Evolutionary conservation across 1,140 invertebrate species (phyloP).

Genomic region (Tetranychus urticae): DNA sequence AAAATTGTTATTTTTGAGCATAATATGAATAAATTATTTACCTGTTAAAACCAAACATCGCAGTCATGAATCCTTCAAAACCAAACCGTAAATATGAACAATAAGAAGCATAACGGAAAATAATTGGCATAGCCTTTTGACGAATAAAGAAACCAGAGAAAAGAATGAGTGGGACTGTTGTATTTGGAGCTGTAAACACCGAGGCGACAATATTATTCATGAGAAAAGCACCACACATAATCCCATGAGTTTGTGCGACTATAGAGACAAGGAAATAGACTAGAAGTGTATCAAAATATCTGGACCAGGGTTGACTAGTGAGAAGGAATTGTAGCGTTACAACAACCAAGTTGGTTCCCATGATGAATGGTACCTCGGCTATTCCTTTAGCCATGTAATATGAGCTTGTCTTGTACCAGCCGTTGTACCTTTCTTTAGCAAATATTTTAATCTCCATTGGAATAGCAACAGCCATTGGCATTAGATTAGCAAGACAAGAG

Average conservation of each 20-base stretch:
- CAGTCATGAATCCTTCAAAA: not conserved
- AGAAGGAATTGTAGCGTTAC: not conserved
- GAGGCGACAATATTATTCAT: not conserved
- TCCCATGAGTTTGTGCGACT: conserved; percentile 2
- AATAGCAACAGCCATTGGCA: not conserved
- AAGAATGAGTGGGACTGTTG: not conserved
- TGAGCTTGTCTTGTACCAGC: conserved; percentile 17
- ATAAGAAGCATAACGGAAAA: conserved; percentile 30
- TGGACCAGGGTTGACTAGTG: conserved; percentile 17
- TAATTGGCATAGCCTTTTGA: not conserved
- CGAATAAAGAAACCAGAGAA: conserved; percentile 1
- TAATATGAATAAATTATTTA: not conserved
- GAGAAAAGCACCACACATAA: conserved; percentile 1
- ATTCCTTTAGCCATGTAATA: conserved; percentile 1
- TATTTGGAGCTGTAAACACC: conserved; percentile 1
- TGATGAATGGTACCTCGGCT: conserved; percentile 1
- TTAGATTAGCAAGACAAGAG: not conserved
- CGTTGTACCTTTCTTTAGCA: conserved; percentile 75
- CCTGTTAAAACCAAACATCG: not conserved
- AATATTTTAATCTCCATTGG: not conserved
- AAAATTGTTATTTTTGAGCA: no score
- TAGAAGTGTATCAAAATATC: not conserved
- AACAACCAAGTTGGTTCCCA: not conserved
- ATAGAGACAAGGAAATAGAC: not conserved
- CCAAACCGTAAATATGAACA: not conserved